Evolutionary conservation across 2,113 vertebrate genomes (phyloP), one percentile per base, ranked within the genome.

Genomic region (Mystacornis crossleyi): DNA sequence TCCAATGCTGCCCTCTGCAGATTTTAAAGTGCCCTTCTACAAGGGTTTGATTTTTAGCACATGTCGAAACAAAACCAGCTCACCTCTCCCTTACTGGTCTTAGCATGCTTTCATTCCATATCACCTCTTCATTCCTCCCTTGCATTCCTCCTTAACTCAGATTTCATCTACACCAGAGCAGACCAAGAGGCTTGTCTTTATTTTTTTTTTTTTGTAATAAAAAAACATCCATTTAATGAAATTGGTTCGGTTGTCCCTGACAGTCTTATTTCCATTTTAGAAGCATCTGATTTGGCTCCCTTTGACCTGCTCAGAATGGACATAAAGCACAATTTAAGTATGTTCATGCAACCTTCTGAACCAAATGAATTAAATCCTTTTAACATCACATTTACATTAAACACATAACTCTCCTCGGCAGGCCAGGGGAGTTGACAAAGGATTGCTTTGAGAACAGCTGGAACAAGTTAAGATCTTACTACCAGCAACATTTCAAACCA

Each of bases 1-100:
- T 84, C 66, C 84, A 96, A 96, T 34, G 88, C 81, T 96, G 95
- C 96, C 93, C 96, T 90, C 97, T 94, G 40, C 62, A 94, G 97
- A 72, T 48, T 24, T 31, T 50, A 28, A 23, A 5, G 21, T 3
- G 11, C 15, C 23, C 12, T 34, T 34, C 21, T 4, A 8, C 33
- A 18, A 48, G 9, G 0, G 14, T 8, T 18, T 5, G 6, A 29
- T 28, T 84, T 61, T 20, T 31, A 89, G 80, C 48, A 13, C 38
- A 31, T 1, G 10, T 21, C 0, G 31, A 40, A 95, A 73, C 18
- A 75, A 79, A 74, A 33, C 29, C 6, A 64, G 14, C 24, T 77
- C 47, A 64, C 50, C 48, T 77, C 81, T 54, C 45, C 38, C 33
- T 73, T 26, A 62, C 24, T 60, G 17, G 15, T 86, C 40, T 67